Base-by-base conservation (phyloP, 2,113 vertebrate species). In the Symphodus melops region DNA sequence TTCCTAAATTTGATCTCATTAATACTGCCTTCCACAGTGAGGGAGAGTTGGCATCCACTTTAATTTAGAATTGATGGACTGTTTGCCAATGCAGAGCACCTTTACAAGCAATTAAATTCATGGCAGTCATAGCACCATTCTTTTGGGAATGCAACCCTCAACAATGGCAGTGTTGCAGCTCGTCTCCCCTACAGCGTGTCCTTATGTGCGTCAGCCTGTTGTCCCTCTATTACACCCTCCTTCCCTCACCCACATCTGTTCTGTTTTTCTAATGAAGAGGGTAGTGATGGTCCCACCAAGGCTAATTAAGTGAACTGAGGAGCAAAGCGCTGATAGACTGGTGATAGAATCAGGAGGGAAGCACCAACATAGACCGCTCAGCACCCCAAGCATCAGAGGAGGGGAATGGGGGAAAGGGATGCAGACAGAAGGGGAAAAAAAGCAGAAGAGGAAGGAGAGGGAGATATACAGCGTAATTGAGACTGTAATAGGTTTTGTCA, bases 401-500 rank as follows among this genome's bases (percentile, higher is more conserved):
- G 11, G 53, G 21, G 19, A 51, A n/a, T 10, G 25, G 51, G 53
- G 11, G 8, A 13, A n/a, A 49, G 33, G 20, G 54, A 53, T 44
- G 49, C 25, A 0, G 3, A 21, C 49, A 66, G 54, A 54, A 1
- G 68, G 53, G 62, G 84, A 75, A 74, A 56, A 61, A 21, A 54
- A 75, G 65, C 21, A 17, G 33, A 53, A 19, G 19, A 48, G 46
- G 55, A 9, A 21, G 12, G 19, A 72, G 72, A 72, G 48, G 17
- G 77, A 73, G 68, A 74, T 25, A 68, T 64, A 88, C 73, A 72
- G 85, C 58, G 75, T 92, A 93, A 93, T 93, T 92, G 91, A 89
- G 85, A 89, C 48, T 79, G 82, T 94, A 93, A 94, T 93, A 83
- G 88, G 85, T 94, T 91, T 93, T 92, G 92, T 92, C 92, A 90